Evolutionary conservation across 2,113 vertebrate species (phyloP).

Genomic region (Rhagologus leucostigma): DNA sequence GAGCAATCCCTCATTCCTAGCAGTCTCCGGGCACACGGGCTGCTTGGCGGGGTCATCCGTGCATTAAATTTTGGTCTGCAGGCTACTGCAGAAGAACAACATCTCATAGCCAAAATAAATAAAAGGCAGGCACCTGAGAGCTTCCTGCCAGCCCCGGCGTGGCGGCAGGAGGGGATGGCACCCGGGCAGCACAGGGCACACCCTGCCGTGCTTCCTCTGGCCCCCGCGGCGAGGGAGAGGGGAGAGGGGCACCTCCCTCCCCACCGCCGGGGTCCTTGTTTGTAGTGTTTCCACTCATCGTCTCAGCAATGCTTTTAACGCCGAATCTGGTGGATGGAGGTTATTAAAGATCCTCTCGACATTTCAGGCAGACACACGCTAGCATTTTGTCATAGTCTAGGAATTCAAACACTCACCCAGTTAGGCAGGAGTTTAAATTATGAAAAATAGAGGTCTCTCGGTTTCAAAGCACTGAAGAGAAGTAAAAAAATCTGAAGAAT

Average conservation of each 20-base stretch:
- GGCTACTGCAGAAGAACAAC: constrained; percentile 33
- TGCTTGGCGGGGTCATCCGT: constrained; percentile 8
- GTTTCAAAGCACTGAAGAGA: constrained; percentile 58
- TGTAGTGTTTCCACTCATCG: constrained; percentile 39
- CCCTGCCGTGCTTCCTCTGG: neutral
- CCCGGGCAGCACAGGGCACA: neutral
- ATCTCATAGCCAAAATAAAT: constrained; percentile 34
- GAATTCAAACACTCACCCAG: constrained; percentile 73
- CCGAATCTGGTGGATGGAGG: constrained; percentile 2
- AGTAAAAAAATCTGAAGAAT: constrained; percentile 59
- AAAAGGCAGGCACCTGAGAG: constrained; percentile 46
- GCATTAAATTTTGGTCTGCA: neutral
- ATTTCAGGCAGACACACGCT: constrained; percentile 75
- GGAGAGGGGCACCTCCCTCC: neutral
- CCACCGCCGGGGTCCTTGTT: neutral
- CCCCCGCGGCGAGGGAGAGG: neutral
- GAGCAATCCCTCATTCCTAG: neutral
- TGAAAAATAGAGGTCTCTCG: constrained; percentile 66
- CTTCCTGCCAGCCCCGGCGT: neutral
- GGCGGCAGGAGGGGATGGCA: neutral
- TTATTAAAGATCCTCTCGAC: constrained; percentile 75
- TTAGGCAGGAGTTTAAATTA: constrained; percentile 72
- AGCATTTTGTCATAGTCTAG: constrained; percentile 77
- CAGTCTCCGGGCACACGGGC: neutral
- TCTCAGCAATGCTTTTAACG: constrained; percentile 57